Evolutionary conservation across 2,888 invertebrate genomes (phyloP), one percentile per base, ranked within the genome.

Genomic region (Brassicogethes aeneus): DNA sequence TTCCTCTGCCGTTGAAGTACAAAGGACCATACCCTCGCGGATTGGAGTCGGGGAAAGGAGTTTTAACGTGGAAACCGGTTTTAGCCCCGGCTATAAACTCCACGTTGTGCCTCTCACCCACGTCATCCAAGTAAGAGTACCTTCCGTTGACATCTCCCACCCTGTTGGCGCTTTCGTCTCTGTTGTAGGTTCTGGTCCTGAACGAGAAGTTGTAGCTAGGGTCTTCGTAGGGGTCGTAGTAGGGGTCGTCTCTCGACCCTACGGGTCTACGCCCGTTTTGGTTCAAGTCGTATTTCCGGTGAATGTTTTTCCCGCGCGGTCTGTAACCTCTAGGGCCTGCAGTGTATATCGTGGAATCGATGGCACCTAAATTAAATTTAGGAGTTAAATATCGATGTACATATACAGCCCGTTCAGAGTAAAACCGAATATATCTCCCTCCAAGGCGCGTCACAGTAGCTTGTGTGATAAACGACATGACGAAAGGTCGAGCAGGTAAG

Each of bases 281-380:
- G 45, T 80, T 79, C 17, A 84, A 65, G 54, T 83, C 81, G 67
- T 82, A 79, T 62, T 82, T 80, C 42, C 85, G 71, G 53, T 79
- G 80, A 12, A 85, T 72, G 56, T 82, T 80, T 14, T 83, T 82
- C n/a, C 86, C 85, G 58, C 80, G 76, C 1, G 81, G 82, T n/a
- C 85, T 75, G 63, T 79, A 86, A 70, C 86, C 86, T 64, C 84
- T 75, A 46, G 82, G 80, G 42, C 86, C 86, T 32, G 85, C 84
- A 5, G 85, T 81, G 60, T 85, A 86, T 33, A 79, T 73, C 2
- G 81, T 82, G 58, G 80, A 78, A 56, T 84, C 81, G 37, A 82
- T 71, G 36, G 73, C 74, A 39, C 83, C 66, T 66, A 40, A 16
- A 36, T 7, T 23, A 7, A 10, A 23, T 7, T 23, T 23, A 35